These are phyloP conservation scores for Leptocoma aspasia DNA, from an alignment of 2,113 vertebrate species.

Conservation along the genomic window DNA sequence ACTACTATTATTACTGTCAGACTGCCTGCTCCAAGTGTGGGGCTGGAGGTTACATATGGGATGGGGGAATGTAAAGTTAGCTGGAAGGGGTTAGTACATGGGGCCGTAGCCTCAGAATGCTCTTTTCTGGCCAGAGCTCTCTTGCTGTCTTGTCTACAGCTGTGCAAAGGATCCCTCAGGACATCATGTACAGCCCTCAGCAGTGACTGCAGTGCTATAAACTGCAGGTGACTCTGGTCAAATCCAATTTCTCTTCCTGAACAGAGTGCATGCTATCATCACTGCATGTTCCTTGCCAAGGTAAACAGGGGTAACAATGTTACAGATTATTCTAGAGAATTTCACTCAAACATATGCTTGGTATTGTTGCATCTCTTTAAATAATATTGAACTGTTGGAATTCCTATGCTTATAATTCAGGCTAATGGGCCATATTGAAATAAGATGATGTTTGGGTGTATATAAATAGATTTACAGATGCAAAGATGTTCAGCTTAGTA, in stretches of 20 bases:
- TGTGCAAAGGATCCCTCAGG: conserved; percentile 48
- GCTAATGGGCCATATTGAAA: not conserved
- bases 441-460: not conserved
- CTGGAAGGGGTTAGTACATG: conserved; percentile 46
- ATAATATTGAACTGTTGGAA: not conserved
- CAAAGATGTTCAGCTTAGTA: not conserved
- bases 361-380: not conserved
- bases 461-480: not conserved
- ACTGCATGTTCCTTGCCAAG: conserved; percentile 63
- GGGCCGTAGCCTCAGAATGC: conserved; percentile 14
- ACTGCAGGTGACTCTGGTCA: conserved; percentile 76
- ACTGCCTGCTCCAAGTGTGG: conserved; percentile 57
- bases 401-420: not conserved
- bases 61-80: conserved; percentile 57
- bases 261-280: conserved; percentile 31
- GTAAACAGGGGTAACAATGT: conserved; percentile 62
- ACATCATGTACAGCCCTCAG: conserved; percentile 16
- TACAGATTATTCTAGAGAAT: conserved; percentile 48
- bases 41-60: conserved; percentile 81
- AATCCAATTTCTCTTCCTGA: conserved; percentile 58
- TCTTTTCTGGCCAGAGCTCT: conserved; percentile 43
- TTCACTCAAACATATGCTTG: conserved; percentile 3
- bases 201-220: conserved; percentile 57
- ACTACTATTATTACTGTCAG: conserved; percentile 79
- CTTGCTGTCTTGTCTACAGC: conserved; percentile 63